A percentile compares a stretch with the other conserved stretches of the same genome.
phyloP scores from a whole-genome alignment of 2,888 invertebrate genomes.

The Hypercompe scribonia region DNA sequence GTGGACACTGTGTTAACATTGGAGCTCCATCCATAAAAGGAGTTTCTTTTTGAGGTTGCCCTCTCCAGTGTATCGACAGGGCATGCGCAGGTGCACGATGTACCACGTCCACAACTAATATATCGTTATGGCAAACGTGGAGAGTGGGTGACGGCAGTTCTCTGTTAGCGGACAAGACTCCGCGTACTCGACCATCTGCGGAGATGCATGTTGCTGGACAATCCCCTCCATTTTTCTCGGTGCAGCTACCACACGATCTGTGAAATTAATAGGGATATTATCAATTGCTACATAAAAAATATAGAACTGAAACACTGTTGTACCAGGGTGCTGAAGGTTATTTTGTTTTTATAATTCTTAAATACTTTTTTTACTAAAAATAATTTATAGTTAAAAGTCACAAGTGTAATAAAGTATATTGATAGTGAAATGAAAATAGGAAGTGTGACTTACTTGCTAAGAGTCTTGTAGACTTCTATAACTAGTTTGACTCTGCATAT shows the following conservation, averaged over 20 bases:
- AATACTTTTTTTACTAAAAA: not conserved
- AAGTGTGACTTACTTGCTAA: conserved; percentile 87
- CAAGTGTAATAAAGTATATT: not conserved
- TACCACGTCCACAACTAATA: conserved; percentile 91
- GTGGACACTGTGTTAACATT: conserved; percentile 92
- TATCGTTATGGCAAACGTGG: conserved; percentile 91
- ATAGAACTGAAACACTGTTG: not conserved
- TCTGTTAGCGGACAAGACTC: conserved; percentile 89
- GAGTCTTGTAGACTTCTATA: conserved; percentile 90
- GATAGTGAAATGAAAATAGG: not conserved
- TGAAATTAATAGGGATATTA: conserved; percentile 19
- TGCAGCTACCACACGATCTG: conserved; percentile 90
- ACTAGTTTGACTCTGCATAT: conserved; percentile 92
- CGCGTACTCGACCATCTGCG: conserved; percentile 88
- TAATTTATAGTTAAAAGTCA: not conserved
- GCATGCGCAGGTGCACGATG: conserved; percentile 91
- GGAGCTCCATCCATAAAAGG: conserved; percentile 94
- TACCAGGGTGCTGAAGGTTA: not conserved
- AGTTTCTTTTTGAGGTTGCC: conserved; percentile 89
- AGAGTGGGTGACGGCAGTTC: conserved; percentile 88
- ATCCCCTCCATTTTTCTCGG: conserved; percentile 84
- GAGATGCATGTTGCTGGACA: conserved; percentile 89
- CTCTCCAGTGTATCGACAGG: conserved; percentile 93
- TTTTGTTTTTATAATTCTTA: not conserved
- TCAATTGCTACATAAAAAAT: not conserved